Base-by-base conservation (phyloP, 2,888 invertebrate genomes). In the Sarcophaga variegata region DNA sequence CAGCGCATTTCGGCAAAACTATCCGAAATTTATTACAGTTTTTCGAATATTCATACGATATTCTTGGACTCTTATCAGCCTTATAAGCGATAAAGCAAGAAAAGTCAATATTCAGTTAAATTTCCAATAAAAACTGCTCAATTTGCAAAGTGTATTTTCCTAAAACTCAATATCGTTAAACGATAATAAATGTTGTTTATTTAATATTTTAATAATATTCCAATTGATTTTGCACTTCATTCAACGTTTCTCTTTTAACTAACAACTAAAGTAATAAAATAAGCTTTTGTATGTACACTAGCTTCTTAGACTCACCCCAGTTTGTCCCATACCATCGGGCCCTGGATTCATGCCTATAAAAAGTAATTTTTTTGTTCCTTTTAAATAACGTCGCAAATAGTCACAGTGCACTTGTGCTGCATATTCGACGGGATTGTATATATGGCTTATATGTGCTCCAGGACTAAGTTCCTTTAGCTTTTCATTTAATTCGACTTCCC, bases 281-380 rank as follows among this genome's bases (percentile, higher is more conserved):
- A 12, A 54, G 64, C 14, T 64, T 79, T 59, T 71, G 59, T 60
- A 45, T 77, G 67, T 69, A 77, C 22, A 60, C 37, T 2, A 20
- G 20, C 60, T 10, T 20, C 83, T 95, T 94, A 94, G 97, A 89
- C n/a, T 25, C 67, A 76, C 97, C 90, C 98, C 98, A 89, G 97
- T 98, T 93, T 99, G 98, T 47, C 96, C 97, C 98, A 98, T 98
- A 88, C 98, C 98, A 96, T 96, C 98, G 0, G 98, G 98, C n/a
- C 98, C 98, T 17, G 98, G 98, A 94, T 99, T 99, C 97, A 99
- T 98, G 6, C 98, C 98, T 85, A 99, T 94, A 91, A 97, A 97
- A 89, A 99, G 93, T 64, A 99, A 94, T 88, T 94, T 94, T 93
- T 97, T 98, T 25, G 93, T 93, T 0, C 94, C 94, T 81, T 93